Evolutionary conservation across 2,888 invertebrate genomes (phyloP).

Genomic region (Epinotia ramella): DNA sequence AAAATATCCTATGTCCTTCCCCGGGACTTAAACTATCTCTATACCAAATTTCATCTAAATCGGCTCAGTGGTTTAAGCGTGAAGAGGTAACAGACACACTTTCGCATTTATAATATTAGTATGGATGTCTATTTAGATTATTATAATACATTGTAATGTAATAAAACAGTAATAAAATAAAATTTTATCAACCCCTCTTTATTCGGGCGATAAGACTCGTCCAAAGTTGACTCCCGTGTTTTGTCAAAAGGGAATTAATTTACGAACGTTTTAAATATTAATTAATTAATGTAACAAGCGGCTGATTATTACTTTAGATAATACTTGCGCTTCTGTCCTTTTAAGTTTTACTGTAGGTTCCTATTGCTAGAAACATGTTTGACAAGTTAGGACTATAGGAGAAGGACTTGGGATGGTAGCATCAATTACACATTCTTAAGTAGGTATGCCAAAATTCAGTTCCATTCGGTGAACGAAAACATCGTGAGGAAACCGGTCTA

Average conservation of each 20-base stretch:
- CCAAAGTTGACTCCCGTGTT: slow-evolving; percentile 28
- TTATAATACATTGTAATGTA: neutral
- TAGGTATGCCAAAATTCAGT: too few relatives aligned
- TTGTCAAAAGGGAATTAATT: slow-evolving; percentile 31
- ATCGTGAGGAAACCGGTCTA: too few relatives aligned
- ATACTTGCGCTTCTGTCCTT: slow-evolving; percentile 11
- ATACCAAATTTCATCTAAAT: too few relatives aligned
- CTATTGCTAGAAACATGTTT: too few relatives aligned
- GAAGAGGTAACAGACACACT: too few relatives aligned
- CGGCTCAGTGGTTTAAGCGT: too few relatives aligned
- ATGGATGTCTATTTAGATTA: neutral
- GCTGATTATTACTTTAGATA: slow-evolving; percentile 26
- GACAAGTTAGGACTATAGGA: too few relatives aligned
- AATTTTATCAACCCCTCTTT: neutral
- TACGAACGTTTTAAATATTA: slow-evolving; percentile 29
- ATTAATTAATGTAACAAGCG: slow-evolving; percentile 27
- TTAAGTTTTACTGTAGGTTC: neutral
- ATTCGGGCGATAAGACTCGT: slow-evolving; percentile 5
- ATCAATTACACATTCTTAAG: too few relatives aligned
- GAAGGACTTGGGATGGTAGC: too few relatives aligned
- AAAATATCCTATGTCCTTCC: too few relatives aligned
- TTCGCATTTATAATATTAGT: neutral
- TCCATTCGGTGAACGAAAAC: too few relatives aligned
- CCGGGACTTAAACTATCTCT: too few relatives aligned
- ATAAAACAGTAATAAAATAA: slow-evolving; percentile 12